These are phyloP conservation scores for Stigmatopora argus DNA, from an alignment of 2,113 vertebrate genomes.

Conservation along the genomic window DNA sequence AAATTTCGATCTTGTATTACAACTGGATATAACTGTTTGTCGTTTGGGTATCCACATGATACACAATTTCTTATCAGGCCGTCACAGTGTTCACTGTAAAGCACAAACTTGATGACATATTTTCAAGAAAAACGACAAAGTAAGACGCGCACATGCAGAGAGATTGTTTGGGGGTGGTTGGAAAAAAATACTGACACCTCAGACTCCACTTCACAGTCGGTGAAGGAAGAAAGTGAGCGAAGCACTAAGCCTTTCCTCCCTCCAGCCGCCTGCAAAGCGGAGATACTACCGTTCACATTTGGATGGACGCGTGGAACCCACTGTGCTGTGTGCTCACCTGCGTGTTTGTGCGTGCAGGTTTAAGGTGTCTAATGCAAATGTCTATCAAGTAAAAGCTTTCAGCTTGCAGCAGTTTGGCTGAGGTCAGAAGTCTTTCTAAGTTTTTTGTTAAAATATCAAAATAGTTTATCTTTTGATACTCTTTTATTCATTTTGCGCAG, in stretches of 20 bases:
- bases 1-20: constrained; percentile 34
- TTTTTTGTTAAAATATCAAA: not conserved
- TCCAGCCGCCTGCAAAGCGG: constrained; percentile 67
- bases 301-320: constrained; percentile 66
- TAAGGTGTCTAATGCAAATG: constrained; percentile 31
- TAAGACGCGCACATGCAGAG: constrained; percentile 19
- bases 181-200: constrained; percentile 70
- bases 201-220: constrained; percentile 74
- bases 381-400: not conserved
- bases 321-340: constrained; percentile 34
- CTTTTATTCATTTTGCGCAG: not conserved
- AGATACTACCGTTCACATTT: constrained; percentile 73
- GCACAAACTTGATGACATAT: constrained; percentile 53
- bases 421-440: not conserved
- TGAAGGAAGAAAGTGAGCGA: constrained; percentile 64
- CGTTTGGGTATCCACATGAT: constrained; percentile 43
- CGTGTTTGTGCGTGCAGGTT: constrained; percentile 15
- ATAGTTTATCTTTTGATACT: not conserved
- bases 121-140: constrained; percentile 37
- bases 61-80: constrained; percentile 70
- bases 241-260: constrained; percentile 63
- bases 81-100: constrained; percentile 65
- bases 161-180: constrained; percentile 17
- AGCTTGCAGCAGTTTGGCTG: constrained; percentile 9
- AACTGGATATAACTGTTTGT: constrained; percentile 53